Conservation (phyloP, 2,113 vertebrate species). For the Martes martes region DNA sequence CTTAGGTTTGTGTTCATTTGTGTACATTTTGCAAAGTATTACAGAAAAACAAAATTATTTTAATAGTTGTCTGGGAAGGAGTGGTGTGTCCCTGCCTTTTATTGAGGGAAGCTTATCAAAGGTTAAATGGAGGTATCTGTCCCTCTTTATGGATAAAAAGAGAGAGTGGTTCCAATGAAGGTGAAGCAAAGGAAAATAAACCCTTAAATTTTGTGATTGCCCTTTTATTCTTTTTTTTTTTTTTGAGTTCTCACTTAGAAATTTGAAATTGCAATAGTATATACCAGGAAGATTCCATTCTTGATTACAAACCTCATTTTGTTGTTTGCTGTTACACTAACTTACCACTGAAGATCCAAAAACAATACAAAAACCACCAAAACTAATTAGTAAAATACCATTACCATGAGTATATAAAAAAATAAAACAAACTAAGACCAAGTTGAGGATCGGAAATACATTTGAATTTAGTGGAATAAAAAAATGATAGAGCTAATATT, state of each 20-base stretch:
- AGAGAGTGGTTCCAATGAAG: neutral
- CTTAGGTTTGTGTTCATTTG: neutral
- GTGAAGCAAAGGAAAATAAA: neutral
- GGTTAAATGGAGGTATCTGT: neutral
- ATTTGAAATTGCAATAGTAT: neutral
- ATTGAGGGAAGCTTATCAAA: neutral
- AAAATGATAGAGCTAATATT: neutral
- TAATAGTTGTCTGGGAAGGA: neutral
- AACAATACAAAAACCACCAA: neutral
- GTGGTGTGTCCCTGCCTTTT: neutral
- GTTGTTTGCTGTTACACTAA: neutral
- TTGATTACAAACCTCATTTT: neutral
- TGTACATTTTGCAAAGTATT: too few species aligned
- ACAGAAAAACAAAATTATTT: neutral
- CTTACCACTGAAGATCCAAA: neutral
- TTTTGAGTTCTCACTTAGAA: neutral
- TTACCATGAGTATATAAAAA: neutral
- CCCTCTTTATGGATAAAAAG: neutral
- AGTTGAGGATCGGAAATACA: neutral
- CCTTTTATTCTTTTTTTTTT: neutral
- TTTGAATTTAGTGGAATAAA: neutral
- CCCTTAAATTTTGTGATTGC: neutral
- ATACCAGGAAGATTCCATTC: neutral
- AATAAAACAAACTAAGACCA: neutral
- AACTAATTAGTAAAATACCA: neutral